Conservation (phyloP, 35 echinoderm and acorn worm species). For the Nesometra sesokonis region DNA sequence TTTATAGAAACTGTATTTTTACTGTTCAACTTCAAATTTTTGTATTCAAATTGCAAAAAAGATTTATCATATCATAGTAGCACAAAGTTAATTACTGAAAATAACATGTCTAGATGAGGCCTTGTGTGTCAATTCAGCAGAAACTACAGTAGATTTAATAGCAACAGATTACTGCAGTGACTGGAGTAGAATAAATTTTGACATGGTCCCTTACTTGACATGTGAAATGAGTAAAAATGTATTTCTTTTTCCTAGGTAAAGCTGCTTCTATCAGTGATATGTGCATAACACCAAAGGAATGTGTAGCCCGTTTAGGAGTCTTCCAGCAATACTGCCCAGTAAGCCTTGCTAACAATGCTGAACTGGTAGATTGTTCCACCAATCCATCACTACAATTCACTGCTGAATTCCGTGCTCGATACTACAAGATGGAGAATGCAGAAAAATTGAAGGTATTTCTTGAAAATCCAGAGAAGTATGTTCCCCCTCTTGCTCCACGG, state of each 20-base stretch:
- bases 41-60: no score
- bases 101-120: no score
- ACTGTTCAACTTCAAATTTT: no score
- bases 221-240: no score
- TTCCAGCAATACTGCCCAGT: constrained; percentile 98
- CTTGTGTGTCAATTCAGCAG: no score
- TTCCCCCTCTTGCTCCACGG: constrained; percentile 79
- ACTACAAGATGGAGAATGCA: constrained; percentile 91
- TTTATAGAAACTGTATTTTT: no score
- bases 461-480: constrained; percentile 67
- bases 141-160: no score
- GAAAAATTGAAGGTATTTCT: constrained; percentile 72
- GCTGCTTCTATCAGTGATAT: constrained; percentile 85
- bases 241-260: constrained; percentile 42
- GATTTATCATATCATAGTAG: no score
- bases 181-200: no score
- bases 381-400: constrained; percentile 51
- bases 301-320: constrained; percentile 61
- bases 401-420: constrained; percentile 80
- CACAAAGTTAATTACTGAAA: no score
- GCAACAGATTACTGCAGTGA: no score
- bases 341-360: constrained; percentile 70
- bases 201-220: no score
- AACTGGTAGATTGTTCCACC: constrained; percentile 79
- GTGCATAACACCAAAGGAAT: constrained; percentile 95